These are phyloP conservation scores for Tubulanus polymorphus DNA, from an alignment of 2,888 invertebrate species.

Conservation along the genomic window DNA sequence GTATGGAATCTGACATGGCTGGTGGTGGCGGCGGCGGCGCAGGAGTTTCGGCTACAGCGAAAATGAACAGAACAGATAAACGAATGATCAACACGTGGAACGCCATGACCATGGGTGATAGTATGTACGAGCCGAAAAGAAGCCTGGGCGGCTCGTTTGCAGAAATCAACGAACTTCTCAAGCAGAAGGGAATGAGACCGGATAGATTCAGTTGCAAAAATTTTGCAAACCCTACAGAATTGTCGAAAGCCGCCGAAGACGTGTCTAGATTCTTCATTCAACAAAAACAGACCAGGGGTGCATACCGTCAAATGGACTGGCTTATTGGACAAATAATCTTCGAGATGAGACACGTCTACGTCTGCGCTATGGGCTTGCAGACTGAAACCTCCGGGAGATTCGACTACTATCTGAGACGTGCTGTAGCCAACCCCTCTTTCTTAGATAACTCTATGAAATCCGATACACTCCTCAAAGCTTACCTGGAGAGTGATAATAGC, in stretches of 20 bases:
- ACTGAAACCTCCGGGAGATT: neutral
- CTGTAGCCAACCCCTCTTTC: neutral
- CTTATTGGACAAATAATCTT: neutral
- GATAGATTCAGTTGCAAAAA: conserved; percentile 2
- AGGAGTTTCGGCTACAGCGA: neutral
- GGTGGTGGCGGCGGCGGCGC: neutral
- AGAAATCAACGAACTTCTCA: neutral
- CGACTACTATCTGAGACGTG: neutral
- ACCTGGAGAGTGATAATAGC: neutral
- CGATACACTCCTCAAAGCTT: neutral
- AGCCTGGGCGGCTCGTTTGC: neutral
- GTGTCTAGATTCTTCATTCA: neutral
- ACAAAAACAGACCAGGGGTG: neutral
- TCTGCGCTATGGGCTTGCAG: neutral
- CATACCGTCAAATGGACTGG: neutral
- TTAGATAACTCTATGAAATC: neutral
- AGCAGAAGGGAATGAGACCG: neutral
- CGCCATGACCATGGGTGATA: neutral
- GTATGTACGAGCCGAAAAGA: neutral
- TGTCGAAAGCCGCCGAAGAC: neutral
- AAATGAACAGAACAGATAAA: neutral
- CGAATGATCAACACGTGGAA: neutral
- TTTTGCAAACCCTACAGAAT: conserved; percentile 1
- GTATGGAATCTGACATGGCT: neutral
- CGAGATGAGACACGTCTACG: neutral